A percentile compares a stretch with the other conserved stretches of the same genome.
phyloP scores from a whole-genome alignment of 2,113 vertebrate species.

The Pangasianodon gigas region DNA sequence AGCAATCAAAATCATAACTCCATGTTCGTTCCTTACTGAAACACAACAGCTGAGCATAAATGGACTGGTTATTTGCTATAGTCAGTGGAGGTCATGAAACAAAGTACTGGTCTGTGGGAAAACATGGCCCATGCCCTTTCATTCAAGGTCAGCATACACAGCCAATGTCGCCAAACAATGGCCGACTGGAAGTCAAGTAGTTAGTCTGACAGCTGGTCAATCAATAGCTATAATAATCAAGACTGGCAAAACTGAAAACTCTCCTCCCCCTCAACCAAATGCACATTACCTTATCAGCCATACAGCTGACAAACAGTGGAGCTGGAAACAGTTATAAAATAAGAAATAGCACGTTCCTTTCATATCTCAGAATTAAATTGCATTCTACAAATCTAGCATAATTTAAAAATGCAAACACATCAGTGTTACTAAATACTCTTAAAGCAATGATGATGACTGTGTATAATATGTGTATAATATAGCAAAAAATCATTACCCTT shows the following conservation, averaged over 20 bases:
- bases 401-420: constrained; percentile 6
- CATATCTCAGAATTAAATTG: not conserved
- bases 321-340: not conserved
- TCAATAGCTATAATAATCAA: constrained; percentile 76
- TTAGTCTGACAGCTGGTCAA: constrained; percentile 66
- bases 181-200: constrained; percentile 62
- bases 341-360: not conserved
- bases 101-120: constrained; percentile 43
- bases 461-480: constrained; percentile 46
- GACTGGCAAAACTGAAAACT: constrained; percentile 53
- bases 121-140: constrained; percentile 55
- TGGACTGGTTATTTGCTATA: constrained; percentile 11
- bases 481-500: constrained; percentile 59
- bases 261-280: not conserved
- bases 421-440: constrained; percentile 13
- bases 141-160: constrained; percentile 67
- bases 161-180: constrained; percentile 62
- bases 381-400: not conserved
- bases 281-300: not conserved
- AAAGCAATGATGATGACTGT: constrained; percentile 45
- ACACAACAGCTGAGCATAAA: constrained; percentile 8
- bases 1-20: constrained; percentile 33
- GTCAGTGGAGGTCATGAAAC: constrained; percentile 16
- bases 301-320: not conserved
- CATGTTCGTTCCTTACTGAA: constrained; percentile 9